Conservation (phyloP, 2,797 vertebrate genomes). For the Rhinichthys osculus region DNA sequence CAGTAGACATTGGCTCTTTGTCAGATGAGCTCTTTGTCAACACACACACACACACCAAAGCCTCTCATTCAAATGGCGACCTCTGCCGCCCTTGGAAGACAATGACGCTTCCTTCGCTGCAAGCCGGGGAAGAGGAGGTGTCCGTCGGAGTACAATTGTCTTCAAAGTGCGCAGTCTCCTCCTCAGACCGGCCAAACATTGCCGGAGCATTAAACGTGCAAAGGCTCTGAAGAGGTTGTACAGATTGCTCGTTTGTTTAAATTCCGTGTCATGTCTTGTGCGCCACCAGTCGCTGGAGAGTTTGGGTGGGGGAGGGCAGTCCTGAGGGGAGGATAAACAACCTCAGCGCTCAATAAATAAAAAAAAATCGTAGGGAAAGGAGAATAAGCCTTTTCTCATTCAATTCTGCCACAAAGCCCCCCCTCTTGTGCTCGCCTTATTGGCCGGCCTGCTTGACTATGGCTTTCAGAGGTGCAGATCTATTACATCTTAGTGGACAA, state of each 20-base stretch:
- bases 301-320: constrained; percentile 66
- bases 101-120: constrained; percentile 70
- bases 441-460: constrained; percentile 56
- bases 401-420: constrained; percentile 54
- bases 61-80: constrained; percentile 75
- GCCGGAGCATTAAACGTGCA: constrained; percentile 40
- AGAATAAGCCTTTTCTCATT: constrained; percentile 65
- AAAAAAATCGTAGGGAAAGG: constrained; percentile 60
- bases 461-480: constrained; percentile 65
- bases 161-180: constrained; percentile 70
- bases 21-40: constrained; percentile 72
- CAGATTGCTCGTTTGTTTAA: constrained; percentile 53
- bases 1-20: constrained; percentile 64
- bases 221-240: constrained; percentile 40
- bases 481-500: constrained; percentile 67
- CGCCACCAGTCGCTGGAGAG: constrained; percentile 30
- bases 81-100: constrained; percentile 82
- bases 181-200: constrained; percentile 9
- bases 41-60: constrained; percentile 62
- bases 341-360: constrained; percentile 77
- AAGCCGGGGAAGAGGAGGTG: constrained; percentile 65
- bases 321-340: constrained; percentile 76
- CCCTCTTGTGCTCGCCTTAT: constrained; percentile 56
- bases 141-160: constrained; percentile 73
- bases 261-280: constrained; percentile 62